A percentile compares a stretch with the other conserved stretches of the same genome.
These are phyloP conservation scores for Tineola bisselliella DNA, from an alignment of 2,888 invertebrate species.

Conservation along the genomic window DNA sequence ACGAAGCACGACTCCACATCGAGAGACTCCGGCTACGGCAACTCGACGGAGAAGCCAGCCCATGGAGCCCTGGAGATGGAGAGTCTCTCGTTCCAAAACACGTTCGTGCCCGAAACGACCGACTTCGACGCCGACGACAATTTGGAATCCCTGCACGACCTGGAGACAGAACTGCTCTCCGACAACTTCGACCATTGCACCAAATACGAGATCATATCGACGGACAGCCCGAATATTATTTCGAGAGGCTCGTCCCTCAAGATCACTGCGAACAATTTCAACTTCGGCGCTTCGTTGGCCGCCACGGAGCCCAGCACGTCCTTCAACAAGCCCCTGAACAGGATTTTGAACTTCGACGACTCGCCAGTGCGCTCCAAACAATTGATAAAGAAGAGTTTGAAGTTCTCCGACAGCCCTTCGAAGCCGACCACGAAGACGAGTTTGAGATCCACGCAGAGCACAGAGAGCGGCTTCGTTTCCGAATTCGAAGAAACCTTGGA, in stretches of 20 bases:
- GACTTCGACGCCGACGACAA: background rate
- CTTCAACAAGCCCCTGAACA: slow-evolving; percentile 37
- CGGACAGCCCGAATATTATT: slow-evolving; percentile 58
- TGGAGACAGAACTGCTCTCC: slow-evolving; percentile 54
- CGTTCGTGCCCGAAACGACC: background rate
- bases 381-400: slow-evolving; percentile 49
- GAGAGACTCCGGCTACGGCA: slow-evolving; percentile 1
- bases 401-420: slow-evolving; percentile 26
- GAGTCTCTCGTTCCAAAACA: background rate
- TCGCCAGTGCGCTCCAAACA: slow-evolving; percentile 33
- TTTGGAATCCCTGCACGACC: slow-evolving; percentile 38
- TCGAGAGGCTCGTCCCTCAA: slow-evolving; percentile 44
- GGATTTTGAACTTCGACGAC: slow-evolving; percentile 55
- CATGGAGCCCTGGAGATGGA: background rate
- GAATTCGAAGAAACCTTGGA: slow-evolving; percentile 54
- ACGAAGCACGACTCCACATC: slow-evolving; percentile 5
- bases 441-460: slow-evolving; percentile 14
- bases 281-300: slow-evolving; percentile 53
- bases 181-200: slow-evolving; percentile 53
- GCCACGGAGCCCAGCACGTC: slow-evolving; percentile 51
- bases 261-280: slow-evolving; percentile 41
- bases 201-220: slow-evolving; percentile 61
- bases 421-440: background rate
- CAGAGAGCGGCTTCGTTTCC: slow-evolving; percentile 59
- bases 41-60: slow-evolving; percentile 2